phyloP scores from a whole-genome alignment of 2,888 invertebrate genomes.

The Odontocerum albicorne region DNA sequence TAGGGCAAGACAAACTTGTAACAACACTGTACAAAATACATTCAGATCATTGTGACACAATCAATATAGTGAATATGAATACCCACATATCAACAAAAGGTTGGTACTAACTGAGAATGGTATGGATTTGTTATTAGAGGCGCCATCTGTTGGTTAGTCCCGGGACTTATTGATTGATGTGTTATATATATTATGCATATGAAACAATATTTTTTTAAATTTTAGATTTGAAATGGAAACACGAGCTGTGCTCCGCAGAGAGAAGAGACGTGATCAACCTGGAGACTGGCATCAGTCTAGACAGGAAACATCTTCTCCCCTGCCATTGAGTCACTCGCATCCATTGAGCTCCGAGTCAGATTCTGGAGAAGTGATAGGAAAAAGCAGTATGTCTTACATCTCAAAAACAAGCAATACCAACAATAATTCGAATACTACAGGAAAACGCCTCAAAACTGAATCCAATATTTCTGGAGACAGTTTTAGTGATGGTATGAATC shows the following conservation, averaged over 20 bases:
- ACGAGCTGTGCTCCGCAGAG: conserved; percentile 63
- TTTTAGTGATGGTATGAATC: conserved; percentile 29
- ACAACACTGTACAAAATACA: no score
- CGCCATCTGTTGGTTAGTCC: no score
- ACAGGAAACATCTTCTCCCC: conserved; percentile 26
- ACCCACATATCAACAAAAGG: no score
- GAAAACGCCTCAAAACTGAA: conserved; percentile 33
- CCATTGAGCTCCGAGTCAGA: conserved; percentile 7
- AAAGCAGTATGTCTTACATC: conserved; percentile 11
- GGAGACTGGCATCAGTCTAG: conserved; percentile 45
- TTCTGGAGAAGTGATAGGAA: conserved; percentile 6
- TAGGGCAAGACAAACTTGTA: no score
- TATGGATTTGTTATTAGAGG: no score
- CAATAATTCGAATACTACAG: conserved; percentile 13
- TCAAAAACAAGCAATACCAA: conserved; percentile 12
- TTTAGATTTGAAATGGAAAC: conserved; percentile 75
- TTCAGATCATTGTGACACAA: no score
- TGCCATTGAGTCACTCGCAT: conserved; percentile 13
- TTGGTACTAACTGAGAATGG: no score
- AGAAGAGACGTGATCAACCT: conserved; percentile 47
- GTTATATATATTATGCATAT: no score
- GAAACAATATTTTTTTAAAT: conserved; percentile 1
- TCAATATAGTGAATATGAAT: no score
- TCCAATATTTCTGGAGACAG: conserved; percentile 24
- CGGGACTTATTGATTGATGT: no score